phyloP scores from a whole-genome alignment of 2,797 vertebrate genomes.

The Trachurus trachurus region DNA sequence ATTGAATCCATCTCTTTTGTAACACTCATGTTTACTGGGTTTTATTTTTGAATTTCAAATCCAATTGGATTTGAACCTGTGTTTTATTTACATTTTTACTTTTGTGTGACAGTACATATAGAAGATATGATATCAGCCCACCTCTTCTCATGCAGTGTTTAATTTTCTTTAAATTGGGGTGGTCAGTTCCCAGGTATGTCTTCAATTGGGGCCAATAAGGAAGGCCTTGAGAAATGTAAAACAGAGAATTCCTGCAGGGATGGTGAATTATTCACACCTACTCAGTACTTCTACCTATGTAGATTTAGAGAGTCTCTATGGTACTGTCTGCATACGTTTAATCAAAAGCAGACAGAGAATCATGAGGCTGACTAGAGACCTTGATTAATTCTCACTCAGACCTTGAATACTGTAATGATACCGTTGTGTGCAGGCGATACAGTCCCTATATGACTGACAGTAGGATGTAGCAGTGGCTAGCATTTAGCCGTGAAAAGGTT shows the following conservation, averaged over 20 bases:
- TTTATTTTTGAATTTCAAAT: not conserved
- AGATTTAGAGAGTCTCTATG: conserved; percentile 36
- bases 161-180: not conserved
- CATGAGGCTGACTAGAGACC: conserved; percentile 28
- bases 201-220: not conserved
- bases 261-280: conserved; percentile 26
- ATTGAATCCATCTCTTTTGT: not conserved
- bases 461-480: conserved; percentile 25
- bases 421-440: conserved; percentile 10
- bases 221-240: conserved; percentile 33
- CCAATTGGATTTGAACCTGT: not conserved
- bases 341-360: conserved; percentile 42
- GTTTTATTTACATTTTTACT: not conserved
- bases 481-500: conserved; percentile 39
- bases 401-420: conserved; percentile 33
- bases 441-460: conserved; percentile 20
- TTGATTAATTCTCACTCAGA: conserved; percentile 49
- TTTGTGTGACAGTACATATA: not conserved
- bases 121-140: not conserved
- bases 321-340: conserved; percentile 46
- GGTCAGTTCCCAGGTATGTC: not conserved
- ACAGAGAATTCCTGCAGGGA: conserved; percentile 12
- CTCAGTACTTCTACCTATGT: conserved; percentile 14
- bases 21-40: not conserved
- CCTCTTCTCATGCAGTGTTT: not conserved